Percentiles rank a stretch among this genome's conserved stretches.
Evolutionary conservation across 23 tunicate species (phyloP).

Genomic region (Ascidia mentula): DNA sequence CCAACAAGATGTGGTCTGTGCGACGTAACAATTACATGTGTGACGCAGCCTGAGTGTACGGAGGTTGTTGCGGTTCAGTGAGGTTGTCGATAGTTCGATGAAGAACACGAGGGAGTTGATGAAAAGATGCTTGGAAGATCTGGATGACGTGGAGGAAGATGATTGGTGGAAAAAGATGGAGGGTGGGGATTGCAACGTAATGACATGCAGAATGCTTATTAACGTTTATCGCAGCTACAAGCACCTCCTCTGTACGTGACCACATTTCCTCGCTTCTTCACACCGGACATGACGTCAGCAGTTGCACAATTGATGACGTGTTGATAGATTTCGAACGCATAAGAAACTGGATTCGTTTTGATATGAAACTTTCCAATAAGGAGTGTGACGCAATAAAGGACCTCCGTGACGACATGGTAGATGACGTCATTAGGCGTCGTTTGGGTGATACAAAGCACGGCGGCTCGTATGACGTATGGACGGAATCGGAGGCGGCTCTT

Average conservation of each 20-base stretch:
- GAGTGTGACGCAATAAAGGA: slow-evolving; percentile 28
- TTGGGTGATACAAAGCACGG: neutral
- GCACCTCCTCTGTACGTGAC: neutral
- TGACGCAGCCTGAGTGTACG: slow-evolving; percentile 48
- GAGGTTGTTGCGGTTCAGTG: slow-evolving; percentile 39
- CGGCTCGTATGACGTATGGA: slow-evolving; percentile 62
- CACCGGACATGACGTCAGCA: slow-evolving; percentile 61
- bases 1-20: too few species aligned
- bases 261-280: slow-evolving; percentile 21
- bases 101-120: slow-evolving; percentile 44
- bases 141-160: slow-evolving; percentile 18
- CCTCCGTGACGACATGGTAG: slow-evolving; percentile 43
- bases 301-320: slow-evolving; percentile 79
- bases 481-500: slow-evolving; percentile 52
- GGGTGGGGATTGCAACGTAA: neutral
- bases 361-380: slow-evolving; percentile 37
- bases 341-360: slow-evolving; percentile 51
- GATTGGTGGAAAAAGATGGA: slow-evolving; percentile 34
- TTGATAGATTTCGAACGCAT: slow-evolving; percentile 72
- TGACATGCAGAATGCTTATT: neutral
- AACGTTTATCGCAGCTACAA: neutral
- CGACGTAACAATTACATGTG: neutral
- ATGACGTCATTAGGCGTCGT: neutral
- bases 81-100: slow-evolving; percentile 53
- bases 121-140: slow-evolving; percentile 47